These are phyloP conservation scores for Sebastes oblongus DNA, from an alignment of 2,797 vertebrate species.

Conservation along the genomic window DNA sequence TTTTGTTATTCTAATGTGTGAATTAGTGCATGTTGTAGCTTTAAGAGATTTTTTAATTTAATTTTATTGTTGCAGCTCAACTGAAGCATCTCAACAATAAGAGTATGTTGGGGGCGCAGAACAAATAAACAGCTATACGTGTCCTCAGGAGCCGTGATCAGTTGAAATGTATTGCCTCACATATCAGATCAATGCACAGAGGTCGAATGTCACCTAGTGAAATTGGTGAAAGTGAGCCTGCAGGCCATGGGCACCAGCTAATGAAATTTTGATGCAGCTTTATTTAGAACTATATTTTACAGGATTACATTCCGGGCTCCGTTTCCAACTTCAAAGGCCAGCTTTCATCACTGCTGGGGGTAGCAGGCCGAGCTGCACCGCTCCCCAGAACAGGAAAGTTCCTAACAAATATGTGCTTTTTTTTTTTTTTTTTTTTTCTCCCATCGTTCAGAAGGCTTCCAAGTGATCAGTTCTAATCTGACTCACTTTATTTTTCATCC, in stretches of 20 bases:
- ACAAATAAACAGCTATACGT: background rate
- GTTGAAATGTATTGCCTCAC: slow-evolving; percentile 32
- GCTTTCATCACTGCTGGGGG: slow-evolving; percentile 70
- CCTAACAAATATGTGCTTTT: slow-evolving; percentile 13
- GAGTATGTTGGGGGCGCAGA: background rate
- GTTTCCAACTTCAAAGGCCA: slow-evolving; percentile 78
- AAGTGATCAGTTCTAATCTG: slow-evolving; percentile 57
- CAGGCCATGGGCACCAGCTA: slow-evolving; percentile 50
- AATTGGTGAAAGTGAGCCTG: slow-evolving; percentile 71
- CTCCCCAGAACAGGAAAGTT: slow-evolving; percentile 32
- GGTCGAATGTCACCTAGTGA: slow-evolving; percentile 69
- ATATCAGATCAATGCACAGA: slow-evolving; percentile 62
- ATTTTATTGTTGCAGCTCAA: background rate
- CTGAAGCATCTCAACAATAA: background rate
- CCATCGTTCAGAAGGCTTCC: slow-evolving; percentile 39
- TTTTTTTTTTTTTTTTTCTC: background rate
- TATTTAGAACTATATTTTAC: slow-evolving; percentile 79
- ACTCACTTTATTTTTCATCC: slow-evolving; percentile 54
- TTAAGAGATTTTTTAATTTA: background rate
- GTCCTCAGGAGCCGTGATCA: slow-evolving; percentile 28
- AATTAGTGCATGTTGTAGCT: background rate
- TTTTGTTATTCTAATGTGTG: background rate
- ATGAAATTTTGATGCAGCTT: slow-evolving; percentile 79
- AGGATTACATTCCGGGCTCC: slow-evolving; percentile 77
- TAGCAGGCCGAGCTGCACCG: slow-evolving; percentile 7